phyloP scores from a whole-genome alignment of 2,113 vertebrate species.

The Calypte anna region DNA sequence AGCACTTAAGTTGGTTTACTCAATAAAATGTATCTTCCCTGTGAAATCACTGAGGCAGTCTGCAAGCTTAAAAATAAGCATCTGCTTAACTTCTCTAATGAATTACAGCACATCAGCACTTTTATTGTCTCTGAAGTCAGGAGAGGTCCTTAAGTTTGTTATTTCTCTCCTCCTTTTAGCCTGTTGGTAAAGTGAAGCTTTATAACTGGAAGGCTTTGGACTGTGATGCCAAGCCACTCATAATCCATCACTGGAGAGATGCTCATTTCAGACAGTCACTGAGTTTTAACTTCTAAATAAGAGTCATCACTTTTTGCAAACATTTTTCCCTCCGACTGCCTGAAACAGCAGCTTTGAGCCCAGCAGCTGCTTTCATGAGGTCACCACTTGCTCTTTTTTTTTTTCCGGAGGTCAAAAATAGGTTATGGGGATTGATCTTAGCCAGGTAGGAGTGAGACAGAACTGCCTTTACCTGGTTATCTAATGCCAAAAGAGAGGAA shows the following conservation, averaged over 20 bases:
- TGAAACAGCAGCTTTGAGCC: neutral
- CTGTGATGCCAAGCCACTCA: neutral
- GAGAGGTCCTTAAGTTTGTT: neutral
- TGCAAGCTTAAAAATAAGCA: neutral
- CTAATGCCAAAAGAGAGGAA: neutral
- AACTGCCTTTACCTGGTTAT: neutral
- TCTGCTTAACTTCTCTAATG: neutral
- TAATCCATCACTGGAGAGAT: neutral
- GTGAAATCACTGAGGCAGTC: neutral
- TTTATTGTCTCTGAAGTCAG: neutral
- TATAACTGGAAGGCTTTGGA: neutral
- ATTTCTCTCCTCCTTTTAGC: neutral
- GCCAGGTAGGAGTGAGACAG: neutral
- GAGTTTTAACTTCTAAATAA: neutral
- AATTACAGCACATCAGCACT: neutral
- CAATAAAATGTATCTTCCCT: slow-evolving; percentile 10
- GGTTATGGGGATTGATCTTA: neutral
- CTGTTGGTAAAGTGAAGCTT: neutral
- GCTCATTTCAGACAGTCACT: neutral
- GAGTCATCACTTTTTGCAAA: neutral
- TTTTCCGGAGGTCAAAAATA: neutral
- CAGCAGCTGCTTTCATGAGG: neutral
- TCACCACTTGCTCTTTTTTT: neutral
- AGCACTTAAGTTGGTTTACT: slow-evolving; percentile 27
- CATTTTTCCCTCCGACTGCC: neutral